Base-by-base conservation (phyloP, 1,140 invertebrate species). In the Dufourea novaeangliae region DNA sequence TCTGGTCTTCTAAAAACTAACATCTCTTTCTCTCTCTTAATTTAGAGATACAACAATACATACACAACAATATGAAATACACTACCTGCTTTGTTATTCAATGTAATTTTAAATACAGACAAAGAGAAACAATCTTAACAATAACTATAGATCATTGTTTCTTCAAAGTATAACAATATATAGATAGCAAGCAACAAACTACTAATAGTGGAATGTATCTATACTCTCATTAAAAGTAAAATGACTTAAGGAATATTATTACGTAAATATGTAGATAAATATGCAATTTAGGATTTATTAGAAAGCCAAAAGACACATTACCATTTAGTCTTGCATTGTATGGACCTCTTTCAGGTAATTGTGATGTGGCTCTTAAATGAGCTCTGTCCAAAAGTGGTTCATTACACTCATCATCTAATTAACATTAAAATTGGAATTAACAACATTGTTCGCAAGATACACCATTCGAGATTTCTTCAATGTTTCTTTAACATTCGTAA, bases 301-400 rank as follows among this genome's bases (percentile, higher is more conserved):
- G 12, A 69, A 61, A 62, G 52, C 11, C 41, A 25, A 12, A 50
- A 44, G 20, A 73, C 86, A 76, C 90, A 94, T 95, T 94, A 97
- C 97, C 96, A 93, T 97, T 94, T 59, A 97, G 92, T 86, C 94
- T 94, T 5, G 97, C 97, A 93, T 97, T 96, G 41, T 96, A 94
- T 34, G 97, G 95, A 72, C 96, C 97, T 90, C 97, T 94, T 77
- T 96, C 96, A 29, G 94, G 93, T 68, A 97, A 92, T 77, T 95
- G 96, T 7, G 96, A 96, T 50, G 97, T 97, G 37, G 97, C 97
- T 87, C 93, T 95, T 41, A 98, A 87, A 67, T 93, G 94, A 80
- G 96, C 95, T 86, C 91, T 93, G 2, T 96, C 94, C 84, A 97
- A 91, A 46, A 97, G 91, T n/a, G 96, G 95, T 79, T 94, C 94